These are phyloP conservation scores for Chymomyza procnemis DNA, from an alignment of 2,888 invertebrate species.

Conservation along the genomic window DNA sequence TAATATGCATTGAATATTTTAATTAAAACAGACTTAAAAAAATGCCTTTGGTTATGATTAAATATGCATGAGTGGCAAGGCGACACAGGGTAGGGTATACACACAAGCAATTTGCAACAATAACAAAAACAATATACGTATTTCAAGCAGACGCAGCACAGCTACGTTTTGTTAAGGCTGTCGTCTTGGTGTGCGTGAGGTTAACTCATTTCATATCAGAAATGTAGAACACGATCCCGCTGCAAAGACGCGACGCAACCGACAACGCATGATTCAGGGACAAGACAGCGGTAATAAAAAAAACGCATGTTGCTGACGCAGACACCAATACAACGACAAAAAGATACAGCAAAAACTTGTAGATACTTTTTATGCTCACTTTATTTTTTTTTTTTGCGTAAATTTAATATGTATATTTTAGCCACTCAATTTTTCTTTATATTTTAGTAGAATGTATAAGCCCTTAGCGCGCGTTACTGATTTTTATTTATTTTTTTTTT, in stretches of 20 bases:
- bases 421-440: background rate
- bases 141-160: background rate
- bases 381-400: background rate
- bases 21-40: constrained; percentile 14
- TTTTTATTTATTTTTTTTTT: no score
- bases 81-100: no score
- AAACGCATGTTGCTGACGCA: background rate
- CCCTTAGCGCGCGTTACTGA: constrained; percentile 38
- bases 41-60: constrained; percentile 22
- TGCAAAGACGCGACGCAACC: constrained; percentile 25
- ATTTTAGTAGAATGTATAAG: background rate
- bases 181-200: constrained; percentile 15
- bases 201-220: constrained; percentile 36
- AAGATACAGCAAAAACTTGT: no score
- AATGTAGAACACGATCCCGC: constrained; percentile 52
- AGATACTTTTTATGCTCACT: background rate
- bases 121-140: background rate
- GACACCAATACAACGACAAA: background rate
- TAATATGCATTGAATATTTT: constrained; percentile 30
- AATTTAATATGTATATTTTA: no score
- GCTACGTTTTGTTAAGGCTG: background rate
- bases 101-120: background rate
- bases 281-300: constrained; percentile 14
- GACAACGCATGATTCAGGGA: constrained; percentile 37
- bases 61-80: constrained; percentile 5